Evolutionary conservation across 2,888 invertebrate genomes (phyloP), one percentile per base, ranked within the genome.

Genomic region (Lithophane leautieri): DNA sequence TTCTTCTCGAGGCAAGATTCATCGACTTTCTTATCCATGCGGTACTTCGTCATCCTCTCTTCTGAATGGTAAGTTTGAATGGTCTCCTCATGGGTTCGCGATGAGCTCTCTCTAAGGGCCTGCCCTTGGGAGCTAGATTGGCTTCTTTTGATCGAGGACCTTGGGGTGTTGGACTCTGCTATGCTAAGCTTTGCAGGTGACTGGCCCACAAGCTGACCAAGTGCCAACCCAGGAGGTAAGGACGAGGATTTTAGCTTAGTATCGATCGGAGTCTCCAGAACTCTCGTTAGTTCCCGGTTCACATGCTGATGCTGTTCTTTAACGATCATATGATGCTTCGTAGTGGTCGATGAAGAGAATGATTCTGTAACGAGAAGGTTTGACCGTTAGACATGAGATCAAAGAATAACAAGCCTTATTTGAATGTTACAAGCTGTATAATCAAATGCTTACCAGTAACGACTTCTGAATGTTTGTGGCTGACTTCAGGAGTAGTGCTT

Each of bases 221-320:
- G 94, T 60, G 97, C 97, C 81, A 97, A 92, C 54, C 97, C 97
- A 28, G 97, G 97, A 47, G 97, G 97, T 74, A 97, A 93, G 79
- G 97, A 97, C 50, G 97, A 97, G 79, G 97, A 97, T 92, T 97
- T 97, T 86, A 97, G 89, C 93, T 97, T 97, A 52, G 95, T 95
- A 89, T 97, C 97, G 86, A 90, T 93, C 0, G 96, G 95, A 22
- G 94, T 92, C 75, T 95, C 95, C 81, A 95, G 79, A 47, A 95
- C 94, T 91, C 94, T 92, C 60, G 95, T 95, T 58, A 95, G 90
- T 86, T 96, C 96, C 84, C 93, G 92, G 82, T 92, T 95, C 47
- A 95, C 79, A 78, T 94, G 94, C 54, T 93, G 92, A 65, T 95
- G 95, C 69, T 95, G 95, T 82, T 95, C 95, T 90, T 94, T 95